These are phyloP conservation scores for Sparidentex hasta DNA, from an alignment of 2,797 vertebrate genomes.

Conservation along the genomic window DNA sequence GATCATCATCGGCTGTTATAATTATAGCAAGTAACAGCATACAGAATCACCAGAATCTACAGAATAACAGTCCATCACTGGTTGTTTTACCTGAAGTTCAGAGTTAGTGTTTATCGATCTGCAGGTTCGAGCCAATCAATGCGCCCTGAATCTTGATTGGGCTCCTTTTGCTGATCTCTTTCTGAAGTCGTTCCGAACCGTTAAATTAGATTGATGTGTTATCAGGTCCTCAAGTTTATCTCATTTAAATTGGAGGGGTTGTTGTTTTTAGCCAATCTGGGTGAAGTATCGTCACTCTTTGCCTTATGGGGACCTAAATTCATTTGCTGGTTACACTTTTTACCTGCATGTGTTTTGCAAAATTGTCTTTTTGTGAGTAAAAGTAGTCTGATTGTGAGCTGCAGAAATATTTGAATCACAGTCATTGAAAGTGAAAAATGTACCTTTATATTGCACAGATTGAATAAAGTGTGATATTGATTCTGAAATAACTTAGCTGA, in stretches of 20 bases:
- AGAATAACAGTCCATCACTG: too few species aligned
- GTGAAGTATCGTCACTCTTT: not conserved
- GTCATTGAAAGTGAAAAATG: slow-evolving; percentile 15
- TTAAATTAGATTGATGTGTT: not conserved
- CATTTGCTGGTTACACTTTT: not conserved
- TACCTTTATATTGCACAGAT: not conserved
- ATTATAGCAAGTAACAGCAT: not conserved
- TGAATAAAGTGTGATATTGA: slow-evolving; percentile 37
- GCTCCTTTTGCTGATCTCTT: not conserved
- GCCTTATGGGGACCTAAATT: not conserved
- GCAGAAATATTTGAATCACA: not conserved
- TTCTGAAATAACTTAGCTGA: slow-evolving; percentile 11
- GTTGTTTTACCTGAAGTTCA: too few species aligned
- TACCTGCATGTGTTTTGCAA: slow-evolving; percentile 1
- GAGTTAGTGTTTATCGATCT: too few species aligned
- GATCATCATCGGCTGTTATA: not conserved
- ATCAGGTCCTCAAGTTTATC: not conserved
- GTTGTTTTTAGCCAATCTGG: not conserved
- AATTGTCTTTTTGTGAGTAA: not conserved
- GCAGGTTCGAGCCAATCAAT: not conserved
- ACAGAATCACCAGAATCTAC: too few species aligned
- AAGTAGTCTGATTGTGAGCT: slow-evolving; percentile 14
- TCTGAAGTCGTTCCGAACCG: not conserved
- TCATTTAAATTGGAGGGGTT: not conserved
- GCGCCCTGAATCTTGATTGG: too few species aligned